Evolutionary conservation across 2,888 invertebrate species (phyloP), one percentile per base, ranked within the genome.

Genomic region (Hesperia comma): DNA sequence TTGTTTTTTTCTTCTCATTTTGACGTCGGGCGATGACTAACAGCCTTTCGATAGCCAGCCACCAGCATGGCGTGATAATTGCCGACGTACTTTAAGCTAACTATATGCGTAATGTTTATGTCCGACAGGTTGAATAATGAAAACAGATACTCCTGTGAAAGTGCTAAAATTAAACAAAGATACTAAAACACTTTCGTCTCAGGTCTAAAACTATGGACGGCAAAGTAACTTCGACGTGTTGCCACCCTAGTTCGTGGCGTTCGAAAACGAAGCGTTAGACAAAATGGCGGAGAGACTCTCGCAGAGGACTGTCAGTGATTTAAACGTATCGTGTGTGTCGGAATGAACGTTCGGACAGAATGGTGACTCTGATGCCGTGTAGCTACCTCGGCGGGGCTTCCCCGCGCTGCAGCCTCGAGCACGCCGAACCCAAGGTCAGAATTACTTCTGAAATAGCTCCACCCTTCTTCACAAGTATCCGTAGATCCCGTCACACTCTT

Each of bases 301-400:
- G 79, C 81, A 84, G 86, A 87, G 76, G 83, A 84, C 90, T 90
- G 87, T 87, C 84, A 85, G 90, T 88, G 91, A 87, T 82, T 53
- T n/a, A 21, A 64, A 49, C 33, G 64, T 60, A 51, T 19, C 40
- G 54, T 66, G 66, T 66, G 54, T 53, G 41, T 74, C 77, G 75
- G 74, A 75, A 80, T 79, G 80, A 73, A 68, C 79, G 77, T 72
- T 79, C 77, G 79, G 79, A 78, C 83, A 88, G 83, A 83, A 94
- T 94, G 94, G 94, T 94, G 93, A 94, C 94, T 80, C 93, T 94
- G 91, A 94, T 94, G 94, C 94, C 94, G 87, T 94, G 94, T 88
- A 94, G 93, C 87, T 94, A 94, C 90, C 89, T 94, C 82, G 94
- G 94, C 84, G 90, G 93, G 73, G 90, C 92, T 77, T 92, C 93